phyloP scores from a whole-genome alignment of 1,140 invertebrate species.

The Lutraria rhynchaena region DNA sequence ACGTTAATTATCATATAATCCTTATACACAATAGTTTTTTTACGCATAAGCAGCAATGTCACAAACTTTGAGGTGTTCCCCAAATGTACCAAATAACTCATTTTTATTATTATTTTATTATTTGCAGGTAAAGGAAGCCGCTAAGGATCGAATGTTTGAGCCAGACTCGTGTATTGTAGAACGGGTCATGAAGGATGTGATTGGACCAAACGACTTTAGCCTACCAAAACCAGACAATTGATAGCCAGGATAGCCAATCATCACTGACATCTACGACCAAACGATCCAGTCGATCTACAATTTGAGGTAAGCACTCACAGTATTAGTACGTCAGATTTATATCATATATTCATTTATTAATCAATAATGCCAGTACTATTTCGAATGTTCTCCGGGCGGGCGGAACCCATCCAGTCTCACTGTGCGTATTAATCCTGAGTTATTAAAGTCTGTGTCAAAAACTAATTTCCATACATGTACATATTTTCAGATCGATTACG shows the following conservation, averaged over 20 bases:
- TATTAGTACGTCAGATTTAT: too few relatives aligned
- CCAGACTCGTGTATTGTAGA: slow-evolving; percentile 1
- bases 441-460: too few relatives aligned
- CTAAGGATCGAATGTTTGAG: background rate
- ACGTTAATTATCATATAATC: background rate
- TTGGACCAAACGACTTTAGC: background rate
- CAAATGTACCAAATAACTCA: background rate
- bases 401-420: too few relatives aligned
- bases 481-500: too few relatives aligned
- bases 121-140: slow-evolving; percentile 8
- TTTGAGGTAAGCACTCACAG: too few relatives aligned
- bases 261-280: slow-evolving; percentile 7
- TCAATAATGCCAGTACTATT: too few relatives aligned
- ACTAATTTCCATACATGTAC: too few relatives aligned
- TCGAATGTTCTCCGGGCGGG: too few relatives aligned
- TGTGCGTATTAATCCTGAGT: too few relatives aligned
- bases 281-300: background rate
- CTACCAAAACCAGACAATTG: too few relatives aligned
- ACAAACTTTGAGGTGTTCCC: background rate
- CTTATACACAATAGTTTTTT: background rate
- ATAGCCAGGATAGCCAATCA: slow-evolving; percentile 9
- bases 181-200: slow-evolving; percentile 19
- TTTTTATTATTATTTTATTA: background rate
- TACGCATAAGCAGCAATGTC: background rate
- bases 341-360: too few relatives aligned